These are phyloP conservation scores for Acropora tenuis DNA, from an alignment of 64 coral and sea anemone species.

Conservation along the genomic window DNA sequence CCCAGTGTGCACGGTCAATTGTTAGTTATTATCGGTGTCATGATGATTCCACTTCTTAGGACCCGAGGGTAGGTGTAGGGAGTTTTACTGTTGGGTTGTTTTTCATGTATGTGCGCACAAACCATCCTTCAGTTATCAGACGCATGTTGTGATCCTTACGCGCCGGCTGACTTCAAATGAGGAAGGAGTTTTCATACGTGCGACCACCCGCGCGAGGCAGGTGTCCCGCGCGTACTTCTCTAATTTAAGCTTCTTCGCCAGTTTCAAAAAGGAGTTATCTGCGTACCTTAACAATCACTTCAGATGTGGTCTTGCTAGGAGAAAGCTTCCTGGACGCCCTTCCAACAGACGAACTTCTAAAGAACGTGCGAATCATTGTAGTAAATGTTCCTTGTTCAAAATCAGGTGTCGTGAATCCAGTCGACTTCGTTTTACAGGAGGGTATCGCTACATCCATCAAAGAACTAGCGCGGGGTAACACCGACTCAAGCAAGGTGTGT, in stretches of 20 bases:
- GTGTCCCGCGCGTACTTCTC: neutral
- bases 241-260: neutral
- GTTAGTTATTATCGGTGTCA: too few relatives aligned
- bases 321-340: constrained; percentile 79
- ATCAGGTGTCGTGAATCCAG: constrained; percentile 90
- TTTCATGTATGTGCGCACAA: too few relatives aligned
- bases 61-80: too few relatives aligned
- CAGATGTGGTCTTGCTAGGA: constrained; percentile 85
- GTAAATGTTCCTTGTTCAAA: constrained; percentile 91
- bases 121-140: too few relatives aligned
- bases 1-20: too few relatives aligned
- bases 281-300: constrained; percentile 34
- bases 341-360: constrained; percentile 90
- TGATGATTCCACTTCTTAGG: too few relatives aligned
- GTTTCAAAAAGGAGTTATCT: neutral
- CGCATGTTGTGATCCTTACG: too few relatives aligned
- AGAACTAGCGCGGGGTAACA: constrained; percentile 78
- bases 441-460: constrained; percentile 82
- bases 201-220: neutral
- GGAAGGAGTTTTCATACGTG: too few relatives aligned
- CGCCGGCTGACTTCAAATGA: too few relatives aligned
- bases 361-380: constrained; percentile 80
- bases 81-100: too few relatives aligned
- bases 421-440: constrained; percentile 96
- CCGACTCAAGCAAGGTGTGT: constrained; percentile 79